Conservation (phyloP, 2,113 vertebrate species). For the Porphyrio hochstetteri region DNA sequence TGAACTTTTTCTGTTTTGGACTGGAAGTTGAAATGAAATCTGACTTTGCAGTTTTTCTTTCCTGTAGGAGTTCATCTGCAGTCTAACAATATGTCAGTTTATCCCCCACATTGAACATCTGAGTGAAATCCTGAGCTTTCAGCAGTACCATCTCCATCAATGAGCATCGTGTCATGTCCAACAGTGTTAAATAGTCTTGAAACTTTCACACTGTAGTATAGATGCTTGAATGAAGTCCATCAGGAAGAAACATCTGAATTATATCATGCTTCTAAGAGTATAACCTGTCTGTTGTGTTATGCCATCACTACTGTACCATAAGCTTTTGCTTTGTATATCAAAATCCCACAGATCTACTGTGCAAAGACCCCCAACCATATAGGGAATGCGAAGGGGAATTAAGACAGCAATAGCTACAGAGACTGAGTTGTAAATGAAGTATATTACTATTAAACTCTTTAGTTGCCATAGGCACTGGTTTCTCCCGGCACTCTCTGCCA, state of each 20-base stretch:
- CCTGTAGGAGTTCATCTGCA: neutral
- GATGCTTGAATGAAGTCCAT: neutral
- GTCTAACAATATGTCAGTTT: neutral
- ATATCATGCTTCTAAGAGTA: neutral
- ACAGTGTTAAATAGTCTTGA: neutral
- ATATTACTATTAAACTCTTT: neutral
- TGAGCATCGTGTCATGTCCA: rapidly evolving
- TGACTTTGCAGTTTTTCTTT: neutral
- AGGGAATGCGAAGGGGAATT: neutral
- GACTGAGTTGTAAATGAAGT: neutral
- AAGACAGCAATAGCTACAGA: neutral
- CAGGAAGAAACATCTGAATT: neutral
- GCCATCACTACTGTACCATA: neutral
- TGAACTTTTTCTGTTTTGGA: neutral
- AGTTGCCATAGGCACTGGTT: neutral
- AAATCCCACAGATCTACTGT: neutral
- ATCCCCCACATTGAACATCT: rapidly evolving
- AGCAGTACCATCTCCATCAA: neutral
- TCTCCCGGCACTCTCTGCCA: neutral
- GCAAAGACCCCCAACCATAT: too few species aligned
- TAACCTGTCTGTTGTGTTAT: neutral
- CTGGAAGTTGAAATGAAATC: neutral
- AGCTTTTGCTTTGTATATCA: neutral
- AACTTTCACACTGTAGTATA: neutral
- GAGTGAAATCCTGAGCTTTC: neutral